Conservation (phyloP, 2,113 vertebrate species). For the Casuarius casuarius region DNA sequence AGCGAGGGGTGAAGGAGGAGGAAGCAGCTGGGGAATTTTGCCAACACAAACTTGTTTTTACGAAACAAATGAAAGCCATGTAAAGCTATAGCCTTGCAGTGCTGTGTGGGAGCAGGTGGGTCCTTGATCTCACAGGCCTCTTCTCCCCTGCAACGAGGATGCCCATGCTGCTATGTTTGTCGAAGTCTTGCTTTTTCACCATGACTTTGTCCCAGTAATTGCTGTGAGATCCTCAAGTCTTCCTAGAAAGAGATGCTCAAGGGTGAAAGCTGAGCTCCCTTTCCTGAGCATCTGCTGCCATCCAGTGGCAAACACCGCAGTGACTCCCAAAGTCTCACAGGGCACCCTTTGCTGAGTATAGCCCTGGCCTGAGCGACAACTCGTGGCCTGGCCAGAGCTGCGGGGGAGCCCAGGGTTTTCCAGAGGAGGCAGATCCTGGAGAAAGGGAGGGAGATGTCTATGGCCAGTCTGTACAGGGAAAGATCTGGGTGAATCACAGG, state of each 20-base stretch:
- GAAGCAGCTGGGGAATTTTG: neutral
- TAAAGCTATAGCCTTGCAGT: neutral
- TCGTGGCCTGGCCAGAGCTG: neutral
- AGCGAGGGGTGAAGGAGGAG: neutral
- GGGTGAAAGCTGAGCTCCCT: rapidly evolving
- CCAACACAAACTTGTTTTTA: neutral
- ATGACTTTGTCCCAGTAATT: neutral
- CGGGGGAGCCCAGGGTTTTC: neutral
- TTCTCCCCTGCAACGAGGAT: rapidly evolving
- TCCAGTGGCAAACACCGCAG: neutral
- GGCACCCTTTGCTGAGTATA: neutral
- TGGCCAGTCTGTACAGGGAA: neutral
- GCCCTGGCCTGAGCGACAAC: rapidly evolving
- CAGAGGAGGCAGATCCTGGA: neutral
- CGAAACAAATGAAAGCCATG: neutral
- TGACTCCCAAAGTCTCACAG: neutral
- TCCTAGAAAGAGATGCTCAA: neutral
- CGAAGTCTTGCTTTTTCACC: neutral
- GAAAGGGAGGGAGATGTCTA: neutral
- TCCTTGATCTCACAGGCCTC: neutral
- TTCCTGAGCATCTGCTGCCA: conserved; percentile 38
- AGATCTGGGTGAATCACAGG: neutral
- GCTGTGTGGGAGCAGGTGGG: neutral
- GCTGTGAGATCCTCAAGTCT: rapidly evolving
- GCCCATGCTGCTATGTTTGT: rapidly evolving